Percentiles rank a stretch among this genome's conserved stretches.
Evolutionary conservation across 1,140 invertebrate genomes (phyloP).

Genomic region (Calosoma granatense): DNA sequence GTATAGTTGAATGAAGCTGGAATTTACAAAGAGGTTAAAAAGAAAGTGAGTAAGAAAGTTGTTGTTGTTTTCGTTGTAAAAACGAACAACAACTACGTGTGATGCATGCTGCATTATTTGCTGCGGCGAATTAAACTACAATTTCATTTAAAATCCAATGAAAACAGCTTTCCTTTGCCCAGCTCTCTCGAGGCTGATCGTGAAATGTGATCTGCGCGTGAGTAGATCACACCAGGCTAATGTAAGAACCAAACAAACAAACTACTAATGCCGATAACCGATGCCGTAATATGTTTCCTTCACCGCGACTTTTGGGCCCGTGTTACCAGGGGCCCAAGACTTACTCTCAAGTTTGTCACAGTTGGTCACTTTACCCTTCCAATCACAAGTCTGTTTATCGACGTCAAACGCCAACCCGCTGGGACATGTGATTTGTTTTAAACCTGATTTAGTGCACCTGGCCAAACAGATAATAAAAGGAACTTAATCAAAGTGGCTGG

Average conservation of each 20-base stretch:
- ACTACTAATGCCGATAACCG: neutral
- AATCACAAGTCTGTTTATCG: conserved; percentile 94
- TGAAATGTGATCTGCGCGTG: too few relatives aligned
- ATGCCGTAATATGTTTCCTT: conserved; percentile 16
- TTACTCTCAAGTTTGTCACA: conserved; percentile 94
- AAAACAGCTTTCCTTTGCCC: neutral
- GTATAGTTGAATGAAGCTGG: too few relatives aligned
- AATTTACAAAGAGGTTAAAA: too few relatives aligned
- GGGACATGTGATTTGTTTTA: conserved; percentile 89
- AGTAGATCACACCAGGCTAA: too few relatives aligned
- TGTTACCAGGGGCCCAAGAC: conserved; percentile 37
- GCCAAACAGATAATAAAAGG: conserved; percentile 16
- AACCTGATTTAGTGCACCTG: conserved; percentile 86
- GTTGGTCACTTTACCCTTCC: conserved; percentile 93
- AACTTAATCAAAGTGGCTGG: neutral
- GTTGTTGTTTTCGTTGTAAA: too few relatives aligned
- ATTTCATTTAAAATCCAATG: neutral
- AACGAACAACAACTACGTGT: too few relatives aligned
- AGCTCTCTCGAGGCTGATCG: too few relatives aligned
- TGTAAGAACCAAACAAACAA: neutral
- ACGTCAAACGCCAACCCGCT: conserved; percentile 92
- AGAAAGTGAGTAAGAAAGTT: too few relatives aligned
- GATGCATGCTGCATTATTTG: neutral
- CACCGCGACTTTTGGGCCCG: conserved; percentile 19
- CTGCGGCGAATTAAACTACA: neutral